phyloP scores from a whole-genome alignment of 1,140 invertebrate species.

The Lepidurus packardi region DNA sequence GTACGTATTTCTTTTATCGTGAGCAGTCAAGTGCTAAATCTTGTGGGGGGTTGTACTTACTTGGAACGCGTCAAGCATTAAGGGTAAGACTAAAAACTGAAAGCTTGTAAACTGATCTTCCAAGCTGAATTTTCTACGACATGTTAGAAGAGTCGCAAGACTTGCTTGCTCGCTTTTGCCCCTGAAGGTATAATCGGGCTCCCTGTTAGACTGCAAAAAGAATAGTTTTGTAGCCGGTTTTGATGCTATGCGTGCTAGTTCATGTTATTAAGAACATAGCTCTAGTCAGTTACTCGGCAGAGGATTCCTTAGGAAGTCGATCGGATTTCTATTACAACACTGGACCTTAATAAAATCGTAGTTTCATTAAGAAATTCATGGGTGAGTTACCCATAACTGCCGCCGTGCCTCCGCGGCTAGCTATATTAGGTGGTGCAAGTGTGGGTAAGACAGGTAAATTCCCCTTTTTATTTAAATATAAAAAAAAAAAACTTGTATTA shows the following conservation, averaged over 20 bases:
- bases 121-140: neutral
- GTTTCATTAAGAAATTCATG: neutral
- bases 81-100: neutral
- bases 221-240: neutral
- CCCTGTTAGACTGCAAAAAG: neutral
- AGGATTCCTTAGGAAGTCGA: constrained; percentile 12
- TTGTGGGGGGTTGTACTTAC: neutral
- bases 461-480: neutral
- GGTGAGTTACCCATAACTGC: neutral
- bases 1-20: neutral
- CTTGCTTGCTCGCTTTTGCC: neutral
- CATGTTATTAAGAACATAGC: constrained; percentile 15
- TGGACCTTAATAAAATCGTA: too few relatives aligned
- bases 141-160: neutral
- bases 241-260: constrained; percentile 18
- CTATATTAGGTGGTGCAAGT: neutral
- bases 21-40: neutral
- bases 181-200: neutral
- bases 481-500: constrained; percentile 30
- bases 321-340: neutral
- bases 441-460: neutral
- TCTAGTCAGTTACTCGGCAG: constrained; percentile 3
- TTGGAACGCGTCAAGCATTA: neutral
- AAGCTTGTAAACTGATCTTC: neutral
- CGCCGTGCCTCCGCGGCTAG: neutral